Evolutionary conservation across 2,113 vertebrate species (phyloP).

Genomic region (Micronycteris hirsuta): DNA sequence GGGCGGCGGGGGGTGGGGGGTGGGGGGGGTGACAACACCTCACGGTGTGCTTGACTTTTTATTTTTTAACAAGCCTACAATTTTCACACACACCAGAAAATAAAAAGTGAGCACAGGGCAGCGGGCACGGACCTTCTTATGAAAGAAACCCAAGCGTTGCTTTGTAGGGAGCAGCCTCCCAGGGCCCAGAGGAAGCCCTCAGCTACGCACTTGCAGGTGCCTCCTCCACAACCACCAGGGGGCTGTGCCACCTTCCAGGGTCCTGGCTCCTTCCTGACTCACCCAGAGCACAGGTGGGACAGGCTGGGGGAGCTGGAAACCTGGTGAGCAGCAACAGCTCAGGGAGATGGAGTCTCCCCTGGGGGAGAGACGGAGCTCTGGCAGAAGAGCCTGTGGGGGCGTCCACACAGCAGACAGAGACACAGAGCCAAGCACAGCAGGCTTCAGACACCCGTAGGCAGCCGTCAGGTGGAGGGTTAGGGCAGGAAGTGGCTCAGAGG

Average conservation of each 20-base stretch:
- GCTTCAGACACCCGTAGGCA: neutral
- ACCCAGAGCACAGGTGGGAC: neutral
- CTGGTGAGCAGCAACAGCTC: neutral
- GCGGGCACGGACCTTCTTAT: neutral
- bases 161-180: neutral
- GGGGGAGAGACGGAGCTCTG: neutral
- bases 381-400: neutral
- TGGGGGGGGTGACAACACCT: neutral
- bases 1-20: neutral
- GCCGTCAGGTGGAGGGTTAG: neutral
- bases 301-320: neutral
- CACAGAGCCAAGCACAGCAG: neutral
- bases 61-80: neutral
- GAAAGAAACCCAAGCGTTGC: neutral
- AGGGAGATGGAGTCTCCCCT: neutral
- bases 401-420: neutral
- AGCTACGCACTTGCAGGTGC: neutral
- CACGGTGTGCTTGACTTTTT: neutral
- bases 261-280: neutral
- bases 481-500: slow-evolving; percentile 59
- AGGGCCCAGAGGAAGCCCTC: neutral
- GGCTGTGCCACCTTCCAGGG: neutral
- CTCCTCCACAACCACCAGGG: slow-evolving; percentile 31
- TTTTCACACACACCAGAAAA: neutral
- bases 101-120: neutral